Percentiles rank a stretch among this genome's conserved stretches.
Evolutionary conservation across 2,888 invertebrate genomes (phyloP).

Genomic region (Deilephila porcellus): DNA sequence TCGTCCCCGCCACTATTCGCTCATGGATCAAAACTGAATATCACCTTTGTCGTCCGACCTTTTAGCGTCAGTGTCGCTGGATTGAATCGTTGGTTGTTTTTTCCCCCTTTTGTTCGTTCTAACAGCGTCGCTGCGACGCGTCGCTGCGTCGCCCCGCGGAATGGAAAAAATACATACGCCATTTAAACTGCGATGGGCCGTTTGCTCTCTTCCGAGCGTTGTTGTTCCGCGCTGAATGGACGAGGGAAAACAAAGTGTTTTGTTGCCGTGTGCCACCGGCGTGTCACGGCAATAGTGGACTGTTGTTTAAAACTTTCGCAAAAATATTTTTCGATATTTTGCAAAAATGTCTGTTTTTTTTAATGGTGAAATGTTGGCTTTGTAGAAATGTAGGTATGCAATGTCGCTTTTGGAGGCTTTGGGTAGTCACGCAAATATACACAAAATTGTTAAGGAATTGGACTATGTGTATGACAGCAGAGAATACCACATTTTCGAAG

Average conservation of each 20-base stretch:
- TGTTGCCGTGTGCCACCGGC: not conserved
- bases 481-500: too few species aligned
- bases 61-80: not conserved
- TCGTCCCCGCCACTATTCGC: too few species aligned
- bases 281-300: not conserved
- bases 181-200: conserved; percentile 3
- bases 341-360: too few species aligned
- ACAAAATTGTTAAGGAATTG: too few species aligned
- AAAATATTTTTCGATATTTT: too few species aligned
- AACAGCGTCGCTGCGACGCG: not conserved
- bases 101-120: not conserved
- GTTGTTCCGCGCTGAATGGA: not conserved
- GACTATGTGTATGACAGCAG: too few species aligned
- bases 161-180: not conserved
- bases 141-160: not conserved
- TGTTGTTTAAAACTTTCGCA: too few species aligned
- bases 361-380: too few species aligned
- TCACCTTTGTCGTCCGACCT: not conserved
- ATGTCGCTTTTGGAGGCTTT: too few species aligned
- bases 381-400: too few species aligned
- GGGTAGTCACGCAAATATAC: too few species aligned
- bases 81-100: not conserved
- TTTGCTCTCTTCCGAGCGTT: not conserved
- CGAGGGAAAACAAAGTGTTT: not conserved
- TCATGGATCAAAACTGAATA: not conserved